Evolutionary conservation across 2,888 invertebrate species (phyloP), one percentile per base, ranked within the genome.

Genomic region (Celastrina argiolus): DNA sequence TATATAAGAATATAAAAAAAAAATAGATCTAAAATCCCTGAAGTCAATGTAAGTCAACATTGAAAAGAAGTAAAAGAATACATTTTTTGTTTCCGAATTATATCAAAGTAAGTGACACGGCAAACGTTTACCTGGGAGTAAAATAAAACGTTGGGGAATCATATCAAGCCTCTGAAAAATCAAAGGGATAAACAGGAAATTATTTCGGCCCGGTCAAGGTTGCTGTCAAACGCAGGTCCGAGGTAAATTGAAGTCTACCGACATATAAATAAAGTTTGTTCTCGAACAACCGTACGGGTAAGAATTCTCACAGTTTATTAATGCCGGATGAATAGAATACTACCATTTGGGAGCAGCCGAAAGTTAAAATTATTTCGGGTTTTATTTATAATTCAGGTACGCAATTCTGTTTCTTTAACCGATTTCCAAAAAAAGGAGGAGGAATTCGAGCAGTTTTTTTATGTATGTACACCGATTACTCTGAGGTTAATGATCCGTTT

Each of bases 141-240:
- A 22, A 10, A 51, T 18, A 51, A 51, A 51, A 51, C 26, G 26
- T 12, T 36, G 12, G 12, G 51, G 14, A 14, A 51, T 51, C 22
- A 51, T 26, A 45, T 45, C 16, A 45, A 18, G 51, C 51, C 22
- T 22, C 14, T 4, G 12, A 4, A 22, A 51, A 12, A 22, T 51
- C 51, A 51, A 51, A 51, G 51, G 51, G 51, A 51, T 51, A 51
- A 26, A 51, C 51, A 51, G 51, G 51, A 12, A 51, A 51, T 51
- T 51, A 51, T 51, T 51, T 51, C 12, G 22, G 51, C 51, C 26
- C 12, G 51, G 51, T 51, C 51, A 51, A 26, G 51, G 51, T 51
- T 14, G 14, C 51, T 14, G 51, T 10, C 26, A 12, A 45, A 12
- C 18, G 45, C 4, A 18, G 51, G 4, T 51, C 51, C 5, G 5